A percentile compares a stretch with the other conserved stretches of the same genome.
These are phyloP conservation scores for Conger conger DNA, from an alignment of 2,113 vertebrate species.

Conservation along the genomic window DNA sequence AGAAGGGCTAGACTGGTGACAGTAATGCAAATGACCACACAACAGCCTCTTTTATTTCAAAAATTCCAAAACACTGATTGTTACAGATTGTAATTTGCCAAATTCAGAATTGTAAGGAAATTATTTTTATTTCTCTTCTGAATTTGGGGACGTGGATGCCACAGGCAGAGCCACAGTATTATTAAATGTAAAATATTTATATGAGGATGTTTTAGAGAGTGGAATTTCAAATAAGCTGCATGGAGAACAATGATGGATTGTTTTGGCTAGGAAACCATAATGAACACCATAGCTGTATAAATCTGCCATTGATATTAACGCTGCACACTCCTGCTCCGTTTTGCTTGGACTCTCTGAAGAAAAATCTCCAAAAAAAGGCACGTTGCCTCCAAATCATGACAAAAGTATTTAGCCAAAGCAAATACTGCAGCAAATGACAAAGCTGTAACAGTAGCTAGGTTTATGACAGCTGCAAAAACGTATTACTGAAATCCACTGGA, in stretches of 20 bases:
- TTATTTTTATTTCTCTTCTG: not conserved
- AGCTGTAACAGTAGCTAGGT: not conserved
- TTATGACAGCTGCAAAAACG: not conserved
- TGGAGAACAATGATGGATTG: not conserved
- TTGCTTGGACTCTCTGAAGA: not conserved
- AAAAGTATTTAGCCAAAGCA: not conserved
- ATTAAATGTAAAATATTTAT: conserved; percentile 2
- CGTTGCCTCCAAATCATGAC: not conserved
- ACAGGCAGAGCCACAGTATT: not conserved
- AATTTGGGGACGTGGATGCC: not conserved
- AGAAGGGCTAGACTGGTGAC: not conserved
- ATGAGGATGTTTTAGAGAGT: not conserved
- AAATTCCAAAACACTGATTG: not conserved
- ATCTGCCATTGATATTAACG: not conserved
- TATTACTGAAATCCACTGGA: not conserved
- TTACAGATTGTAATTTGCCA: not conserved
- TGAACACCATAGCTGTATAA: conserved; percentile 7
- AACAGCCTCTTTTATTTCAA: not conserved
- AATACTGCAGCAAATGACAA: not conserved
- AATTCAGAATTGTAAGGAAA: not conserved
- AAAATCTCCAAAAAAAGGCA: not conserved
- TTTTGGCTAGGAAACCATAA: not conserved
- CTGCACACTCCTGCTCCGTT: not conserved
- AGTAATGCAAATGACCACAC: too few relatives aligned
- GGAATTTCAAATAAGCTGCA: not conserved